Conservation (phyloP, 2,888 invertebrate species). For the Caenorhabditis imperialis region DNA sequence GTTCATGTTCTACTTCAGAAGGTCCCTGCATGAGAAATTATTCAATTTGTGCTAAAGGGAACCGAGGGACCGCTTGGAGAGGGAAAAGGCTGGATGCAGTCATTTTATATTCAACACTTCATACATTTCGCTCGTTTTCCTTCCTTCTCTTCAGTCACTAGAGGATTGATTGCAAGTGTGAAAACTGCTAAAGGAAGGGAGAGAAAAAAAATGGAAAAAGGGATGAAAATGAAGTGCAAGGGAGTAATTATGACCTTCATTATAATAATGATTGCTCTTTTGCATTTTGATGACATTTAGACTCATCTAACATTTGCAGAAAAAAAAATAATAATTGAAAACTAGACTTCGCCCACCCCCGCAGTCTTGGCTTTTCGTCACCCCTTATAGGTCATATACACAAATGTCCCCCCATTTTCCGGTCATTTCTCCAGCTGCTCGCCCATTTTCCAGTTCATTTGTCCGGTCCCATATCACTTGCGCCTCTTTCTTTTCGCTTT, state of each 20-base stretch:
- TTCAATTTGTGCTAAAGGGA: slow-evolving; percentile 16
- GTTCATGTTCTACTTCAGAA: neutral
- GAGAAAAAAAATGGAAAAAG: slow-evolving; percentile 3
- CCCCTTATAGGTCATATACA: no score
- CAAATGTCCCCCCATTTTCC: no score
- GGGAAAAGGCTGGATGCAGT: neutral
- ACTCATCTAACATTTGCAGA: no score
- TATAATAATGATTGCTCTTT: no score
- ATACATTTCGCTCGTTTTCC: slow-evolving; percentile 15
- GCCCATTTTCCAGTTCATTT: no score
- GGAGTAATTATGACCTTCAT: slow-evolving; percentile 46
- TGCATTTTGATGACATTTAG: no score
- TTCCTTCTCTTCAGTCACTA: slow-evolving; percentile 10
- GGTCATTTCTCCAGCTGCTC: slow-evolving; percentile 10
- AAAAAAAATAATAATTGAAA: no score
- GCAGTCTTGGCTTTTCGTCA: no score
- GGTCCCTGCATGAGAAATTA: no score
- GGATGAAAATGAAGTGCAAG: slow-evolving; percentile 17
- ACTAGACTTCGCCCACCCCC: no score
- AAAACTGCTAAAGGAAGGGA: no score
- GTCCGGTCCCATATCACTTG: slow-evolving; percentile 8
- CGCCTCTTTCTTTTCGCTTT: slow-evolving; percentile 17
- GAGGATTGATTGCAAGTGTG: slow-evolving; percentile 39
- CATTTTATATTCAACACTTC: slow-evolving; percentile 33
- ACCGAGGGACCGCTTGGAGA: neutral